Conservation (phyloP, 2,888 invertebrate genomes). For the Operophtera brumata region DNA sequence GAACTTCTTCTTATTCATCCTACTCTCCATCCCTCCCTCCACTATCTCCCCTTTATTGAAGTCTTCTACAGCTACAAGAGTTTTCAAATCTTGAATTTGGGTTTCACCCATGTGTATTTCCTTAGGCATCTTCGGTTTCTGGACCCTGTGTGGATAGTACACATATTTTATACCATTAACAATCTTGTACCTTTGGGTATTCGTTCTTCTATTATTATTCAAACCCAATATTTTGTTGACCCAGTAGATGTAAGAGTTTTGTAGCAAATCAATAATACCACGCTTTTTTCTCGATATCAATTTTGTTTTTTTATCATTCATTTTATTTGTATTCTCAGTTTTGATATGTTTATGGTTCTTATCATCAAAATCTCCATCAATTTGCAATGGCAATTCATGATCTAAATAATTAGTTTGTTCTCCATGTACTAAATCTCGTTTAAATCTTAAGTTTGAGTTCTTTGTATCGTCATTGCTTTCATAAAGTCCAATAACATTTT, state of each 20-base stretch:
- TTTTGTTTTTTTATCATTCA: constrained; percentile 12
- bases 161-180: constrained; percentile 66
- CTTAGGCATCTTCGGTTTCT: constrained; percentile 52
- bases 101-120: constrained; percentile 38
- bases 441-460: not conserved
- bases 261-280: constrained; percentile 59
- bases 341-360: not conserved
- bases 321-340: not conserved
- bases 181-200: constrained; percentile 54
- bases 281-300: constrained; percentile 53
- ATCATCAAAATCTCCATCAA: not conserved
- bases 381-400: not conserved
- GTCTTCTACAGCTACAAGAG: constrained; percentile 57
- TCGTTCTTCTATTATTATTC: constrained; percentile 47
- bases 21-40: constrained; percentile 56
- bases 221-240: constrained; percentile 54
- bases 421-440: not conserved
- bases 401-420: not conserved
- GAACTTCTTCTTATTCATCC: constrained; percentile 59
- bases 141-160: constrained; percentile 52
- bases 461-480: constrained; percentile 1
- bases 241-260: constrained; percentile 66
- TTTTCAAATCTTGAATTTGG: constrained; percentile 44
- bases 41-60: constrained; percentile 72
- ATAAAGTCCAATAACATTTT: constrained; percentile 1